Conservation (phyloP, 2,888 invertebrate species). For the Coremacera marginata region DNA sequence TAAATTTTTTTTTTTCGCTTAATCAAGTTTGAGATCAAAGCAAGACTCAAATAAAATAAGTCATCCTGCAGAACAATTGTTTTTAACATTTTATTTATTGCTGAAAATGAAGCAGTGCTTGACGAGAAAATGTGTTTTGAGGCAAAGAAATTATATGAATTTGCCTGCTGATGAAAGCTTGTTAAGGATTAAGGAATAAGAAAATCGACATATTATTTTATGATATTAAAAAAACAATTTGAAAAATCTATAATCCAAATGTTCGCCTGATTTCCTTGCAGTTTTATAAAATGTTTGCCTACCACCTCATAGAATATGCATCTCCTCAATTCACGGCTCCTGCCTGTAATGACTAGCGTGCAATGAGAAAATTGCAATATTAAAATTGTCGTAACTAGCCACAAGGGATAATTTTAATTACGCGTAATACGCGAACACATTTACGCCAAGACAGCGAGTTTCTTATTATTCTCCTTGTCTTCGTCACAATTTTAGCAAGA, state of each 20-base stretch:
- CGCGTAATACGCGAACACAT: constrained; percentile 4
- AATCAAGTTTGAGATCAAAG: constrained; percentile 13
- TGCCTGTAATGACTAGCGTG: neutral
- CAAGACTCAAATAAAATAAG: neutral
- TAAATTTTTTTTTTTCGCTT: neutral
- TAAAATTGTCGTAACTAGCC: constrained; percentile 15
- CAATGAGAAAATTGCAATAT: neutral
- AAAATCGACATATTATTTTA: neutral
- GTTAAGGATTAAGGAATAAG: too few species aligned
- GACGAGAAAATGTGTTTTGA: neutral
- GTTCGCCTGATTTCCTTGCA: neutral
- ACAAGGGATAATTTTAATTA: constrained; percentile 28
- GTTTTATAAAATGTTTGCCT: neutral
- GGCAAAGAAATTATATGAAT: too few species aligned
- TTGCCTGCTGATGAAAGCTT: too few species aligned
- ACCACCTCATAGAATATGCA: neutral
- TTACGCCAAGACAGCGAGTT: neutral
- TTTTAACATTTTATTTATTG: constrained; percentile 7
- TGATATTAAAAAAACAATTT: neutral
- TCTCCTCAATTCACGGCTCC: neutral
- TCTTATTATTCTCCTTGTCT: too few species aligned
- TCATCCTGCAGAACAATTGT: neutral
- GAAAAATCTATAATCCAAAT: neutral
- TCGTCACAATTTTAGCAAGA: neutral
- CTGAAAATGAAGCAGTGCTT: neutral